These are phyloP conservation scores for Chalcis sispes DNA, from an alignment of 2,888 invertebrate genomes.

Conservation along the genomic window DNA sequence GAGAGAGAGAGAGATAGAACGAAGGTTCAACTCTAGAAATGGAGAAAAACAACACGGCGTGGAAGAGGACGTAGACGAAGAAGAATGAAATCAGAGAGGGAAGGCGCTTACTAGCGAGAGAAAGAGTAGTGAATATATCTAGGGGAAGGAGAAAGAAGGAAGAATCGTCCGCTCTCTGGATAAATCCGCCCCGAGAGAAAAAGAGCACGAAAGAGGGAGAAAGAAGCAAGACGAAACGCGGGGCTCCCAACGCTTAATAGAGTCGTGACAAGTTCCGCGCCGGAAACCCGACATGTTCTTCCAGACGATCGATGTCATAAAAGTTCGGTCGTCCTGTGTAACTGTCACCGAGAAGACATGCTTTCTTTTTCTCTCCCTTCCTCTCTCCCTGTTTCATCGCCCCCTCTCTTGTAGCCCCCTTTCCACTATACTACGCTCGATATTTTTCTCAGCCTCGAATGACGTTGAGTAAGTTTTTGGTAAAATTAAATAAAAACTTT, in stretches of 20 bases:
- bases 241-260: constrained; percentile 59
- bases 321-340: constrained; percentile 53
- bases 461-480: constrained; percentile 17
- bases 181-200: neutral
- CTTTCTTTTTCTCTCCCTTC: constrained; percentile 20
- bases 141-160: neutral
- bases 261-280: constrained; percentile 62
- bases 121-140: constrained; percentile 22
- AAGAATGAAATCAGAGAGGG: constrained; percentile 40
- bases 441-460: constrained; percentile 1
- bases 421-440: too few species aligned
- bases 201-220: neutral
- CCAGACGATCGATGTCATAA: constrained; percentile 60
- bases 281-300: constrained; percentile 57
- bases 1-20: neutral
- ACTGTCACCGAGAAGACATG: constrained; percentile 45
- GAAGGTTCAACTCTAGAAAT: neutral
- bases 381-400: neutral
- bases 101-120: too few species aligned
- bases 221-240: constrained; percentile 29
- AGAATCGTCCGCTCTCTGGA: constrained; percentile 9
- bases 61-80: constrained; percentile 28
- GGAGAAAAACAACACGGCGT: constrained; percentile 22
- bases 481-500: constrained; percentile 29
- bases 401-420: neutral